Evolutionary conservation across 1,140 invertebrate genomes (phyloP).

Genomic region (Aphis gossypii): DNA sequence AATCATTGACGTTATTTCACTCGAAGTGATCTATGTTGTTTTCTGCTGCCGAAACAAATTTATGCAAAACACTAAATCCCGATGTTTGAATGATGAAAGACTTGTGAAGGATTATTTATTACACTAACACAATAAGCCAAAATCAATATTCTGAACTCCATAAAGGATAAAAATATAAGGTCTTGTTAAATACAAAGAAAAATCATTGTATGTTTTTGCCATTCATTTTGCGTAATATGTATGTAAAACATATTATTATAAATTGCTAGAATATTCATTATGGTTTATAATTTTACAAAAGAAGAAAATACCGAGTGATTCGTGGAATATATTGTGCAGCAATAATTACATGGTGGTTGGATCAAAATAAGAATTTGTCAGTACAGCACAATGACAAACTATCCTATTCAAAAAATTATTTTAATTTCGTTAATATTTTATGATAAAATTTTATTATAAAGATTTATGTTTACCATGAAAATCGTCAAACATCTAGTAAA

Average conservation of each 20-base stretch:
- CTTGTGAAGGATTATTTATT: slow-evolving; percentile 26
- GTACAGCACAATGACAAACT: neutral
- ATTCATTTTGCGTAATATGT: neutral
- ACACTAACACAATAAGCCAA: slow-evolving; percentile 7
- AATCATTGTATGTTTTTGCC: neutral
- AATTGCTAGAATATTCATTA: no score
- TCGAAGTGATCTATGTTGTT: neutral
- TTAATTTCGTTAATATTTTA: neutral
- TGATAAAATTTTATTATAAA: neutral
- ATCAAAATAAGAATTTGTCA: neutral
- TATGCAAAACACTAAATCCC: neutral
- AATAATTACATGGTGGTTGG: neutral
- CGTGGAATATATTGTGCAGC: neutral
- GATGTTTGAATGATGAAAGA: slow-evolving; percentile 11
- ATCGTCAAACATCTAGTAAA: no score
- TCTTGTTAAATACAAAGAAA: neutral
- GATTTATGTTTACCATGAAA: neutral
- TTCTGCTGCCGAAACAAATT: neutral
- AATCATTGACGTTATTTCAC: neutral
- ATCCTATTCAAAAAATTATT: no score
- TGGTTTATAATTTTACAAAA: no score
- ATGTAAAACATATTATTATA: neutral
- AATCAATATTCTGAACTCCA: neutral
- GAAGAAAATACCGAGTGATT: no score
- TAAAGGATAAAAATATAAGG: neutral